Conservation (phyloP, 1,140 invertebrate species). For the Drosophila albomicans region DNA sequence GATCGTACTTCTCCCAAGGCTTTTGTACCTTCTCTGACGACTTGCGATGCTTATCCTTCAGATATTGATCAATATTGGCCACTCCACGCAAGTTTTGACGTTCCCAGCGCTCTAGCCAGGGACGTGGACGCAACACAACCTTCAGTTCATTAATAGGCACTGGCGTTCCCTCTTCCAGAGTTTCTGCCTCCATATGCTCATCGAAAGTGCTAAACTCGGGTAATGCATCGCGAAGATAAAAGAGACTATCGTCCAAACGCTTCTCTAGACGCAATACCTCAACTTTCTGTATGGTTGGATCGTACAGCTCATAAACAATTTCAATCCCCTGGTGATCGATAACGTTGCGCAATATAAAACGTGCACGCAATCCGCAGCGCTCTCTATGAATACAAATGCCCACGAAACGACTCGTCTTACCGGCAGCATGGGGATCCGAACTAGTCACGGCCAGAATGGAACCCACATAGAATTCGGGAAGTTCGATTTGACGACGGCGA, state of each 20-base stretch:
- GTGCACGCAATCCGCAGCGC: conserved; percentile 92
- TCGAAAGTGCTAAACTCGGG: conserved; percentile 97
- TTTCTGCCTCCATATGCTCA: conserved; percentile 95
- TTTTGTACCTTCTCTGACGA: conserved; percentile 87
- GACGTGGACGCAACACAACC: conserved; percentile 93
- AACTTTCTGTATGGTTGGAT: conserved; percentile 95
- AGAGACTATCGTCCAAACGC: conserved; percentile 94
- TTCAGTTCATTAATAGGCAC: conserved; percentile 95
- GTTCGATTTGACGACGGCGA: conserved; percentile 90
- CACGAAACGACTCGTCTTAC: conserved; percentile 95
- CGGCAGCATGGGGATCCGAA: conserved; percentile 94
- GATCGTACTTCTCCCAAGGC: conserved; percentile 96
- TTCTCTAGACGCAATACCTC: conserved; percentile 97
- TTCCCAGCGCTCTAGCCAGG: conserved; percentile 95
- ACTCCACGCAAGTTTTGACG: conserved; percentile 92
- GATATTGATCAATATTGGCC: conserved; percentile 87
- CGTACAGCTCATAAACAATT: conserved; percentile 95
- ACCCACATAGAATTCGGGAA: conserved; percentile 99
- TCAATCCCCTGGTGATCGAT: conserved; percentile 95
- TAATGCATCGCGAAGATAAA: conserved; percentile 97
- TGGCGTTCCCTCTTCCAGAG: conserved; percentile 89
- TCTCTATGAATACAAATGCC: conserved; percentile 96
- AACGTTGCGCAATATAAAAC: conserved; percentile 96
- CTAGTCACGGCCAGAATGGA: conserved; percentile 96
- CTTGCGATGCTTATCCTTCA: conserved; percentile 87